A percentile compares a stretch with the other conserved stretches of the same genome.
These are phyloP conservation scores for Sciaenops ocellatus DNA, from an alignment of 2,797 vertebrate genomes.

Conservation along the genomic window DNA sequence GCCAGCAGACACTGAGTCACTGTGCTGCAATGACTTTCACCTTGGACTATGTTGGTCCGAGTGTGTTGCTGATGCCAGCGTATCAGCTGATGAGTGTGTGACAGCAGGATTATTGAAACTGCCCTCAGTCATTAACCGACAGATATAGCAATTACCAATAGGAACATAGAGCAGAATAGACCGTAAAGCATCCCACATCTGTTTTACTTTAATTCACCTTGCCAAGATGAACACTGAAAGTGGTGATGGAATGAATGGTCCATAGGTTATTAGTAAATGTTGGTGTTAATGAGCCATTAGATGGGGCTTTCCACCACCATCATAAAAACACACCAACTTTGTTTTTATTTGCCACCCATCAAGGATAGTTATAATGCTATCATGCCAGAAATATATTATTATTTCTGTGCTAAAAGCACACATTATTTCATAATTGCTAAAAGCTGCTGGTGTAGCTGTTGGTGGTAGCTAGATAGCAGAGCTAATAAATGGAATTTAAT, in stretches of 20 bases:
- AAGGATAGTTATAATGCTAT: background rate
- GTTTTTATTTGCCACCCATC: background rate
- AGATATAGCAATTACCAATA: conserved; percentile 40
- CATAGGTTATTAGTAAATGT: background rate
- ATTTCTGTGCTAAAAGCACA: background rate
- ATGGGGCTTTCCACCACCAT: no score
- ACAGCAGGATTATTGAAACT: conserved; percentile 44
- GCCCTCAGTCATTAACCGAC: conserved; percentile 50
- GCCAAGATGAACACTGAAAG: background rate
- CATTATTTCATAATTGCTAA: background rate
- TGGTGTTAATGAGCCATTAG: background rate
- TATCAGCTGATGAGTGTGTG: conserved; percentile 27
- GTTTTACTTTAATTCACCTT: background rate
- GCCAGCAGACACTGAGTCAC: conserved; percentile 59
- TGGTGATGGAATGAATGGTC: background rate
- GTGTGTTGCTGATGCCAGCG: conserved; percentile 32
- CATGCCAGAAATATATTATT: background rate
- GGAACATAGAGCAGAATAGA: background rate
- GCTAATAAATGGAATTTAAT: background rate
- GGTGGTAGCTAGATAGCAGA: conserved; percentile 4
- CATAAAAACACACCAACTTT: background rate
- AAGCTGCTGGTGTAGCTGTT: background rate
- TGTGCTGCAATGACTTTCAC: conserved; percentile 60
- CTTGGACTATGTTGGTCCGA: conserved; percentile 50
- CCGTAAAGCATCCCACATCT: background rate